Percentiles rank a stretch among this genome's conserved stretches.
These are phyloP conservation scores for Suncus etruscus DNA, from an alignment of 2,113 vertebrate genomes.

Conservation along the genomic window DNA sequence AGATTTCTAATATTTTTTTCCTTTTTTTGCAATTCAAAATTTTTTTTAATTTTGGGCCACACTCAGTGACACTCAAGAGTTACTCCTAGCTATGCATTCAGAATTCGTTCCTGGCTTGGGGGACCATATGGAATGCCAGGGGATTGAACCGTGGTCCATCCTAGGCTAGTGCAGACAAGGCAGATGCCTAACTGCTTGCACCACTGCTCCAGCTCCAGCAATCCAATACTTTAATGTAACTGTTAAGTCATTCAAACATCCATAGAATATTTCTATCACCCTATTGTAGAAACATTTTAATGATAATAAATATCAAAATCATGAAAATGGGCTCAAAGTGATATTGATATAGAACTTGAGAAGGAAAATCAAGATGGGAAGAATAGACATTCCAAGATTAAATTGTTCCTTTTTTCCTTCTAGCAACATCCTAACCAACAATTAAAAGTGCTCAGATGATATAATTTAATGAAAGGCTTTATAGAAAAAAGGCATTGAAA, in stretches of 20 bases:
- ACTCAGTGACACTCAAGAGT: too few species aligned
- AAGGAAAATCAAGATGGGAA: background rate
- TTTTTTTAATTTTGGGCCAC: too few species aligned
- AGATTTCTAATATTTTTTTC: too few species aligned
- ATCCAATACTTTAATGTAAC: slow-evolving; percentile 46
- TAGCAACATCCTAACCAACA: slow-evolving; percentile 6
- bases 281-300: slow-evolving; percentile 39
- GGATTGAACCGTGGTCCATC: too few species aligned
- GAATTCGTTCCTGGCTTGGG: too few species aligned
- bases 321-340: slow-evolving; percentile 35
- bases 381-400: slow-evolving; percentile 3
- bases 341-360: slow-evolving; percentile 25
- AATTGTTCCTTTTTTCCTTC: slow-evolving; percentile 24
- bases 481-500: too few species aligned
- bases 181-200: too few species aligned
- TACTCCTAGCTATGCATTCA: too few species aligned
- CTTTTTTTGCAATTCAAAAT: too few species aligned
- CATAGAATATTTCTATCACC: background rate
- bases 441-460: background rate
- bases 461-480: background rate
- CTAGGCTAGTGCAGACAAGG: too few species aligned
- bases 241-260: slow-evolving; percentile 13
- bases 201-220: too few species aligned
- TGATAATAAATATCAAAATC: slow-evolving; percentile 17
- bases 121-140: too few species aligned